Conservation (phyloP, 2,113 vertebrate species). For the Oenanthe melanoleuca region DNA sequence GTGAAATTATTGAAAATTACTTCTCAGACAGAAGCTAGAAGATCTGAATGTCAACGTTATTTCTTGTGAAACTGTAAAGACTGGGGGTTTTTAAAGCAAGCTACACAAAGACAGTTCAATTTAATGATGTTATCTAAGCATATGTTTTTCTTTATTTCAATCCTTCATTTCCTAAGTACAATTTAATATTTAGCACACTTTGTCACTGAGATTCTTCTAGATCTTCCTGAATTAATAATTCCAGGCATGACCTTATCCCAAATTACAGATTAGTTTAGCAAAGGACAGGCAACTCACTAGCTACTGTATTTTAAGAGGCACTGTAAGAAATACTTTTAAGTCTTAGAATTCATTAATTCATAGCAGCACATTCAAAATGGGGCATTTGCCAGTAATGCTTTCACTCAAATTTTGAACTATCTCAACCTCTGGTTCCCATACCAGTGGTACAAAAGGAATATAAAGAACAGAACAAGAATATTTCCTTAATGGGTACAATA, state of each 20-base stretch:
- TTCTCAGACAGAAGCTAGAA: background rate
- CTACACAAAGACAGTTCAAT: background rate
- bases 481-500: conserved; percentile 62
- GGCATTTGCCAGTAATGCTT: conserved; percentile 21
- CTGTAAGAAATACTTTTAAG: background rate
- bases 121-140: background rate
- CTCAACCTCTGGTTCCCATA: background rate
- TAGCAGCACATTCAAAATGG: background rate
- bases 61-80: background rate
- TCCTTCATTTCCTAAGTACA: background rate
- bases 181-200: background rate
- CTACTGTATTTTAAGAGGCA: background rate
- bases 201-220: background rate
- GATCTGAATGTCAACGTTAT: background rate
- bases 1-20: background rate
- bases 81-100: background rate
- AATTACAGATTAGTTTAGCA: background rate
- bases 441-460: background rate
- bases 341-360: conserved; percentile 2
- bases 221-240: conserved; percentile 12
- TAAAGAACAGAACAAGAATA: conserved; percentile 24
- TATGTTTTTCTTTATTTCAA: background rate
- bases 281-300: background rate
- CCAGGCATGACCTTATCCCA: background rate
- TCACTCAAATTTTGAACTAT: conserved; percentile 43